These are phyloP conservation scores for Archips xylosteana DNA, from an alignment of 2,888 invertebrate genomes.

Conservation along the genomic window DNA sequence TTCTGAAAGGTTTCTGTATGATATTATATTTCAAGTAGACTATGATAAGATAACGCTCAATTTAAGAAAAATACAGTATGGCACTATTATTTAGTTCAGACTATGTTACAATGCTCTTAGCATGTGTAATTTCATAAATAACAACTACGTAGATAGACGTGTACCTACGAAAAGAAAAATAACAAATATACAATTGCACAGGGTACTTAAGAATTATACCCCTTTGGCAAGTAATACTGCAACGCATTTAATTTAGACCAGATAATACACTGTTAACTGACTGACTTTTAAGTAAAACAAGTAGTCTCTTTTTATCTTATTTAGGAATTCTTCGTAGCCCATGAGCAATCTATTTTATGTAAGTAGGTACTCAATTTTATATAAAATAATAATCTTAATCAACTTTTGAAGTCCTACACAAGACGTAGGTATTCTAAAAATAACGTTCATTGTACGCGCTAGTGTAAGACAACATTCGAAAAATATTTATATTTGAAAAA, in stretches of 20 bases:
- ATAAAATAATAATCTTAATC: not conserved
- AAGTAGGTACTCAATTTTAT: not conserved
- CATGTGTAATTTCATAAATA: no score
- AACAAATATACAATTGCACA: not conserved
- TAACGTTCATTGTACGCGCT: not conserved
- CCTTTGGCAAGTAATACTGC: not conserved
- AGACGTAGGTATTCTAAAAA: not conserved
- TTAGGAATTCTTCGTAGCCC: not conserved
- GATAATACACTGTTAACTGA: not conserved
- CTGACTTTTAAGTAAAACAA: not conserved
- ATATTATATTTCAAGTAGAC: no score
- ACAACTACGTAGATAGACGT: no score
- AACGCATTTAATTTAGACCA: not conserved
- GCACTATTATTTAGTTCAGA: no score
- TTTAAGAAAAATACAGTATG: no score
- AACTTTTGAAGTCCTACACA: not conserved
- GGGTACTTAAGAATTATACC: no score
- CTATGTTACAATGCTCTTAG: no score
- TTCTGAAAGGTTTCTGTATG: not conserved
- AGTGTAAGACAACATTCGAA: conserved; percentile 7
- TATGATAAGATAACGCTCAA: no score
- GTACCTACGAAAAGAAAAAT: no score
- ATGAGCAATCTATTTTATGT: not conserved
- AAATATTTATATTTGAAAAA: not conserved
- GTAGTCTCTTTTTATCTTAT: not conserved